These are phyloP conservation scores for Rhogogaster chlorosoma DNA, from an alignment of 2,888 invertebrate genomes.

Conservation along the genomic window DNA sequence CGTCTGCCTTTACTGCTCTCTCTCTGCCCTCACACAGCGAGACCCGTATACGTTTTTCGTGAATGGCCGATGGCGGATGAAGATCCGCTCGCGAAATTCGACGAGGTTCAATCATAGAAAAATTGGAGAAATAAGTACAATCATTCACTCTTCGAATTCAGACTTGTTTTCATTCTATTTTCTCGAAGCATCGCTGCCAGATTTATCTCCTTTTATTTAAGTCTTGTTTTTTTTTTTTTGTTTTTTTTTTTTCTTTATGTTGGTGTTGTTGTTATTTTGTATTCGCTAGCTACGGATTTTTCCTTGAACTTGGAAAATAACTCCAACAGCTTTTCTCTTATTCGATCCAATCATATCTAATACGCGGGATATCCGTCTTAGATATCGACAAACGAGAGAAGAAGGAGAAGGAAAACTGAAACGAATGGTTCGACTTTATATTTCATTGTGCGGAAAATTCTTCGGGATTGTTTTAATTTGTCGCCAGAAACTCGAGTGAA, in stretches of 20 bases:
- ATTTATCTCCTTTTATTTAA: neutral
- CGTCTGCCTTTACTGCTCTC: slow-evolving; percentile 21
- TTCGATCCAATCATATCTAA: neutral
- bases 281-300: neutral
- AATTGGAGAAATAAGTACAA: neutral
- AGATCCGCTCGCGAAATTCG: neutral
- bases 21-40: neutral
- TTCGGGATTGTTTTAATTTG: neutral
- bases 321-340: neutral
- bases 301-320: neutral
- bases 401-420: neutral
- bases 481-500: neutral
- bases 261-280: no score
- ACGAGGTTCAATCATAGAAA: neutral
- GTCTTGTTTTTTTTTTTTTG: neutral
- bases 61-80: slow-evolving; percentile 31
- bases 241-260: neutral
- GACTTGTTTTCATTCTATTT: neutral
- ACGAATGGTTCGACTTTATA: neutral
- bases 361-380: neutral
- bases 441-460: neutral
- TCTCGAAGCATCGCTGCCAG: neutral
- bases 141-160: neutral
- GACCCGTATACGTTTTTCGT: neutral
- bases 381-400: neutral